Evolutionary conservation across 1,140 invertebrate species (phyloP), one percentile per base, ranked within the genome.

Genomic region (Caenorhabditis remanei): DNA sequence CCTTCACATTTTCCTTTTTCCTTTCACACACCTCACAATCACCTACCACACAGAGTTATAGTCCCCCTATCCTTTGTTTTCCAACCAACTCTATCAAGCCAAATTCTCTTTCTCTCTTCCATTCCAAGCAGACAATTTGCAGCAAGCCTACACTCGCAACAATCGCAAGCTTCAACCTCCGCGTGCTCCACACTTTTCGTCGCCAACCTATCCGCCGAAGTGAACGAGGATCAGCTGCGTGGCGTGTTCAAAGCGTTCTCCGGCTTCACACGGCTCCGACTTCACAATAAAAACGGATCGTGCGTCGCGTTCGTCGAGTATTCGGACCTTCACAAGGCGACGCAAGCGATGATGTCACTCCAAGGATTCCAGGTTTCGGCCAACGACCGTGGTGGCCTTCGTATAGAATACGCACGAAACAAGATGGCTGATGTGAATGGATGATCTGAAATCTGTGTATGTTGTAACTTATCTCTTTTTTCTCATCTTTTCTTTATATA

Each of bases 141-240:
- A 84, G 65, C 88, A 24, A 41, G 85, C 7, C 79, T 84, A 86
- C n/a, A 67, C 84, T 53, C 79, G 21, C 83, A 41, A 82, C 65
- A 19, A 46, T 86, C 53, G 63, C 88, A 71, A 75, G 94, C 93
- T 90, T 93, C 93, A 92, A 95, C 93, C 95, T 96, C 89, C 14
- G 97, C 97, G 71, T 99, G 97, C 94, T 98, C 97, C 84, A 99
- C 97, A 86, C 95, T 99, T 65, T 99, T 98, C 94, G 97, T 99
- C 90, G 97, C 97, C 90, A 98, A 98, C 94, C 94, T 99, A 90
- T 97, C 97, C 65, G 96, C 96, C 93, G 97, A 97, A 93, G 96
- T 97, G 90, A 97, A 96, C 84, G 97, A 99, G 93, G 96, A 98
- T 92, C 97, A 98, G 93, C 95, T 99, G 87, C 98, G 98, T 94